Evolutionary conservation across 2,113 vertebrate genomes (phyloP).

Genomic region (Phalacrocorax aristotelis): DNA sequence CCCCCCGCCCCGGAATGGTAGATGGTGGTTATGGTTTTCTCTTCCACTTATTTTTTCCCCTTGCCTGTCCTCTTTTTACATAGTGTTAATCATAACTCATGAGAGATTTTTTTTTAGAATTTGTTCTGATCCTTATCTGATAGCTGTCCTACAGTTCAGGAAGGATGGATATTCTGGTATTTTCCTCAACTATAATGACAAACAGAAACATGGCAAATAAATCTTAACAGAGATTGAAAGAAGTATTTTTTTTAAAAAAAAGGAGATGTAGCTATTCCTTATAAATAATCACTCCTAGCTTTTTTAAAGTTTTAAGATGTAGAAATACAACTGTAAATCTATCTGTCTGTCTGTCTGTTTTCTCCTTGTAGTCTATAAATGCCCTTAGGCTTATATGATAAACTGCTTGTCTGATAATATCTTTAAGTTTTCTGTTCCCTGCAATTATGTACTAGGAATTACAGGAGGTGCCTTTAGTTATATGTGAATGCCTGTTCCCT

Average conservation of each 20-base stretch:
- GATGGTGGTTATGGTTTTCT: slow-evolving; percentile 9
- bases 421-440: slow-evolving; percentile 31
- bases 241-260: neutral
- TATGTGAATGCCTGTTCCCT: neutral
- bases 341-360: neutral
- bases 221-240: neutral
- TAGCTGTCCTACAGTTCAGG: neutral
- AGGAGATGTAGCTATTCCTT: neutral
- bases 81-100: slow-evolving; percentile 45
- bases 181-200: slow-evolving; percentile 25
- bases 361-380: neutral
- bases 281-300: neutral
- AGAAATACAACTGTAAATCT: neutral
- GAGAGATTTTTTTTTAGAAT: slow-evolving; percentile 1
- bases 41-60: neutral
- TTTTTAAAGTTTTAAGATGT: neutral
- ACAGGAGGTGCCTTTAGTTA: slow-evolving; percentile 7
- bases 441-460: slow-evolving; percentile 6
- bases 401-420: slow-evolving; percentile 26
- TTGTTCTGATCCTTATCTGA: slow-evolving; percentile 44
- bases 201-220: neutral
- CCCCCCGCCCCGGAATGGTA: neutral
- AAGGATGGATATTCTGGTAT: slow-evolving; percentile 21
- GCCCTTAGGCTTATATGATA: slow-evolving; percentile 18
- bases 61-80: slow-evolving; percentile 44